Evolutionary conservation across 2,113 vertebrate species (phyloP).

Genomic region (Xiphias gladius): DNA sequence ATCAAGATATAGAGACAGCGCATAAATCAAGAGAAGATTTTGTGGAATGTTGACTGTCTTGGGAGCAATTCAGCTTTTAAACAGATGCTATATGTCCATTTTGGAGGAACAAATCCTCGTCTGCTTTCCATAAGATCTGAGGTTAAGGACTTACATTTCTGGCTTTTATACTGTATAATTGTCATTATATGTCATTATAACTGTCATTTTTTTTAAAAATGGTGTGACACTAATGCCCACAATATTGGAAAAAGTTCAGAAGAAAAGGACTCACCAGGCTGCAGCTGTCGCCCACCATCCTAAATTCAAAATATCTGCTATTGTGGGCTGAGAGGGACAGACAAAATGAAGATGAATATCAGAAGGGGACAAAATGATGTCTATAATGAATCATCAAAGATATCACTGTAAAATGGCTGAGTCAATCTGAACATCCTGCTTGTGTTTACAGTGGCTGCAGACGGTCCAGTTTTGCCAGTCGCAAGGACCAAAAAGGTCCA

Average conservation of each 20-base stretch:
- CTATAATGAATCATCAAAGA: conserved; percentile 2
- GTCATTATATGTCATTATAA: conserved; percentile 36
- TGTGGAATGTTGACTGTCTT: conserved; percentile 60
- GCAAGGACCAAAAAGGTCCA: conserved; percentile 27
- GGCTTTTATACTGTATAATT: conserved; percentile 30
- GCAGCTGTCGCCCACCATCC: conserved; percentile 97
- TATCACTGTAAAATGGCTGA: conserved; percentile 12
- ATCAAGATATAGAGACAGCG: conserved; percentile 43
- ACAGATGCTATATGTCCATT: conserved; percentile 69
- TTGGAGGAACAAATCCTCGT: conserved; percentile 42
- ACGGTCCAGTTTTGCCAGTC: conserved; percentile 24
- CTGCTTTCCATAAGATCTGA: conserved; percentile 53
- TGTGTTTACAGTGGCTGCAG: conserved; percentile 60
- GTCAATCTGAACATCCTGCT: conserved; percentile 66
- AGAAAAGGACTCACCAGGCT: conserved; percentile 89
- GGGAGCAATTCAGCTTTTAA: conserved; percentile 71
- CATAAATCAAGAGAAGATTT: conserved; percentile 67
- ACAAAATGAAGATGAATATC: conserved; percentile 34
- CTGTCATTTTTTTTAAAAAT: no score
- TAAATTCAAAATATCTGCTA: conserved; percentile 92
- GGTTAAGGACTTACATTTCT: conserved; percentile 30
- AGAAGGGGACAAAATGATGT: conserved; percentile 11
- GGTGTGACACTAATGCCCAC: conserved; percentile 27
- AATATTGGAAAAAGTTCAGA: neutral
- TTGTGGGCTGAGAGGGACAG: conserved; percentile 87